Base-by-base conservation (phyloP, 2,113 vertebrate species). In the Grantiella picta region DNA sequence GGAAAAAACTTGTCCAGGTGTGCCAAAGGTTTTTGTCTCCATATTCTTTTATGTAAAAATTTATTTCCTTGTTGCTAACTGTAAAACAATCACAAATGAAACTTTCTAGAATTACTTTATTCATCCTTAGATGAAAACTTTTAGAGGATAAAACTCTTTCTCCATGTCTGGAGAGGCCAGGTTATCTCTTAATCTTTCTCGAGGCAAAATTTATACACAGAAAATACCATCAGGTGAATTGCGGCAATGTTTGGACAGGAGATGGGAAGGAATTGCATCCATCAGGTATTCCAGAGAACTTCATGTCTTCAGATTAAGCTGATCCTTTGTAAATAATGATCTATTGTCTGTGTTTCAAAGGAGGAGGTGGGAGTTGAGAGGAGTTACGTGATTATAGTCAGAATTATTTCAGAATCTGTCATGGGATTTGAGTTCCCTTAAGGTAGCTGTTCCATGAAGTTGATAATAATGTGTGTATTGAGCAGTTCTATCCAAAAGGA, bases 301-400 rank as follows among this genome's bases (percentile, higher is more conserved):
- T 44, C 7, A 45, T 77, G 61, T 52, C 60, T 53, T 72, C 21
- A 77, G 22, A 50, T 89, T 2, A 20, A 72, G 35, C n/a, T 50
- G 47, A 36, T 91, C 31, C 44, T 78, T 87, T 57, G 91, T 89
- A 86, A 89, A 83, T 93, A 88, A 68, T 56, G 33, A 52, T n/a
- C 50, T 77, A 7, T 86, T 89, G 76, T 90, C 60, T 90, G 44
- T 79, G 56, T 72, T 92, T 28, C n/a, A 83, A 45, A 81, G 59
- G 3, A 69, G 49, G 59, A 83, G 64, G 80, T 92, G 60, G 86
- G 86, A 91, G 77, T 83, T 95, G 44, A 76, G 71, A 68, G 86
- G 44, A 65, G 66, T 82, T 93, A 25, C 0, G 2, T 91, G 89
- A 65, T 92, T 81, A 66, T 35, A 50, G 57, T 61, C 72, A 66